A percentile compares a stretch with the other conserved stretches of the same genome.
These are phyloP conservation scores for Patella pellucida DNA, from an alignment of 2,888 invertebrate genomes.

Conservation along the genomic window DNA sequence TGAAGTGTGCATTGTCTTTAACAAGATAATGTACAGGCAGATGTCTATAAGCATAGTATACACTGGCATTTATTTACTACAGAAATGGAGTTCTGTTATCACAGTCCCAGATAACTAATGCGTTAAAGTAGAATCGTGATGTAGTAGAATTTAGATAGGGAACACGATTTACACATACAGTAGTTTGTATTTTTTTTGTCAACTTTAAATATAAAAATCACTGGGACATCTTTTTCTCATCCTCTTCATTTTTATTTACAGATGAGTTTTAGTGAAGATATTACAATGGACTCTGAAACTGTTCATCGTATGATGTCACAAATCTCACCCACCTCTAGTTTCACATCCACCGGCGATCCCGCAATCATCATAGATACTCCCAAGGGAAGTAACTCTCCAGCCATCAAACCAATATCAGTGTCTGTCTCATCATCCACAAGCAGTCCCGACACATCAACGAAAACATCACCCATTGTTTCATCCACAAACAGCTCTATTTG, in stretches of 20 bases:
- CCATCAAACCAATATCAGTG: constrained; percentile 19
- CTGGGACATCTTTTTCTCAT: too few species aligned
- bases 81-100: too few species aligned
- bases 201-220: too few species aligned
- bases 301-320: constrained; percentile 52
- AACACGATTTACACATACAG: too few species aligned
- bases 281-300: constrained; percentile 37
- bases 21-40: too few species aligned
- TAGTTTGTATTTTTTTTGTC: too few species aligned
- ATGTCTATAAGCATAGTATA: too few species aligned
- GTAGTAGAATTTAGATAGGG: too few species aligned
- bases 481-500: not conserved
- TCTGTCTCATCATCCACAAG: constrained; percentile 7
- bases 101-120: too few species aligned
- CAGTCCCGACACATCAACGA: not conserved
- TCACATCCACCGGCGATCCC: constrained; percentile 16
- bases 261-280: constrained; percentile 18
- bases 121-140: too few species aligned
- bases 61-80: too few species aligned
- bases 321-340: constrained; percentile 32
- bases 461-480: constrained; percentile 6
- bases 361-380: constrained; percentile 19
- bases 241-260: constrained; percentile 8
- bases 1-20: too few species aligned
- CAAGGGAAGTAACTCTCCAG: constrained; percentile 20